Conservation (phyloP, 1,140 invertebrate species). For the Lasioglossum albipes region DNA sequence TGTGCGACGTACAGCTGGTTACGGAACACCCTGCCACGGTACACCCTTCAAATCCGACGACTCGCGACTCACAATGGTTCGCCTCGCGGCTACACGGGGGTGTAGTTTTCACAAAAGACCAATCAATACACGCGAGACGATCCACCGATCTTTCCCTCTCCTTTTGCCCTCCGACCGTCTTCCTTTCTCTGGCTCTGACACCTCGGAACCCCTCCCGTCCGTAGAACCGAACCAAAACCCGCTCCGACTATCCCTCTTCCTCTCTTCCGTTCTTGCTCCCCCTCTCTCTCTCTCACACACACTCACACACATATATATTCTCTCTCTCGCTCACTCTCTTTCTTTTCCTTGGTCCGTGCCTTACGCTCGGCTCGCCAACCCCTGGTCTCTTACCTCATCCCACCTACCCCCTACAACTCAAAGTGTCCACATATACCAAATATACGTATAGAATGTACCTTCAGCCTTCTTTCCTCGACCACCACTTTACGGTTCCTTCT, state of each 20-base stretch:
- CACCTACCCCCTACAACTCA: not conserved
- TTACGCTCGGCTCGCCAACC: not conserved
- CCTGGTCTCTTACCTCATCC: constrained; percentile 2
- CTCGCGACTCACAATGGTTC: constrained; percentile 47
- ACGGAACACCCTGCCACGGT: not conserved
- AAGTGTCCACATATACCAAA: not conserved
- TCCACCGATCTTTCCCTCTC: constrained; percentile 72
- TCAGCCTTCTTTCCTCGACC: not conserved
- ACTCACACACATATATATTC: too few relatives aligned
- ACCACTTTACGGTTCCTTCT: not conserved
- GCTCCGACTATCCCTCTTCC: not conserved
- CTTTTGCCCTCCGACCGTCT: constrained; percentile 19
- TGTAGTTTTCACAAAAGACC: constrained; percentile 75
- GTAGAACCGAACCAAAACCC: too few relatives aligned
- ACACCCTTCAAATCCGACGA: constrained; percentile 51
- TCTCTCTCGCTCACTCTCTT: not conserved
- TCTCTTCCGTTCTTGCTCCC: not conserved
- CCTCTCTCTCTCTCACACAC: constrained; percentile 1
- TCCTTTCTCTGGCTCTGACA: constrained; percentile 15
- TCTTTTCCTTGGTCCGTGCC: constrained; percentile 22
- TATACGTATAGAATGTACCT: not conserved
- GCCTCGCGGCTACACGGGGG: constrained; percentile 58
- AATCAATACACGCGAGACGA: constrained; percentile 77
- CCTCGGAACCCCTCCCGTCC: too few relatives aligned
- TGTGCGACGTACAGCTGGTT: not conserved